phyloP scores from a whole-genome alignment of 2,797 vertebrate genomes.

The Trematocara caparti region DNA sequence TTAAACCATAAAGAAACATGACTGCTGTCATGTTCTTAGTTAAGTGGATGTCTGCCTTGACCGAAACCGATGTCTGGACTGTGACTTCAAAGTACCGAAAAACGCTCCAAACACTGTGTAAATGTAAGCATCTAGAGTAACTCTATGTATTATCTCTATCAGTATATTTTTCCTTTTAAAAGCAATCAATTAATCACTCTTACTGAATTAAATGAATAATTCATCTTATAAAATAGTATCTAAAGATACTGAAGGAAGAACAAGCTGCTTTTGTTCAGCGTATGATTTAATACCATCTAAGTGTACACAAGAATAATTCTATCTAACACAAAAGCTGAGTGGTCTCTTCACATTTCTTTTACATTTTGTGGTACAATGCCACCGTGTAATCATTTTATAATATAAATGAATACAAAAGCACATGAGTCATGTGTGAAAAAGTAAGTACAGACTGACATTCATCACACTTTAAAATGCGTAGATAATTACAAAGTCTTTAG shows the following conservation, averaged over 20 bases:
- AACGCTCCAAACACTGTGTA: not conserved
- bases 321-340: not conserved
- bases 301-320: not conserved
- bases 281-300: not conserved
- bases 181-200: not conserved
- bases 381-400: not conserved
- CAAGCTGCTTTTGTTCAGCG: not conserved
- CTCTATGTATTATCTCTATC: not conserved
- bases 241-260: not conserved
- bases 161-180: conserved; percentile 3
- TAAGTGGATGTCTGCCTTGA: not conserved
- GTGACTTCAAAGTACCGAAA: not conserved
- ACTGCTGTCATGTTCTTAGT: not conserved
- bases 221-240: conserved; percentile 5
- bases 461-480: not conserved
- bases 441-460: not conserved
- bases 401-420: not conserved
- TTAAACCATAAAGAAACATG: not conserved
- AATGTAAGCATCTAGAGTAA: conserved; percentile 15
- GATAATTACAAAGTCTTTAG: not conserved
- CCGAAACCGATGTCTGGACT: not conserved
- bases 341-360: not conserved
- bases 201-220: conserved; percentile 13
- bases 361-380: not conserved
- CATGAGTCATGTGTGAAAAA: not conserved